Conservation (phyloP, 30 jellyfish, hydroid and myxozoan genomes). For the Rhopilema esculentum region DNA sequence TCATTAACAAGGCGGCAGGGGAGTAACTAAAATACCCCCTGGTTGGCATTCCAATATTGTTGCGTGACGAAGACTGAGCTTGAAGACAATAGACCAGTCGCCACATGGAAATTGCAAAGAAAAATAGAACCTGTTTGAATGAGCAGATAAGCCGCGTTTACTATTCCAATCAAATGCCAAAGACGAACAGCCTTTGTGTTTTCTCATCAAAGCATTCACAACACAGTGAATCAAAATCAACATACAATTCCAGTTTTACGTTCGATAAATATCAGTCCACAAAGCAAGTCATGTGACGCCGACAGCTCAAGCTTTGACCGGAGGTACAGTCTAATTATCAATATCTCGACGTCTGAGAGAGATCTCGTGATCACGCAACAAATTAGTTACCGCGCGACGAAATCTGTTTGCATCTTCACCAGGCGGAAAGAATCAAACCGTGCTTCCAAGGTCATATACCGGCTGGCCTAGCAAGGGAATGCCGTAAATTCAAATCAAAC, state of each 20-base stretch:
- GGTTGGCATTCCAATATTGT: constrained; percentile 1
- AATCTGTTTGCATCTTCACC: neutral
- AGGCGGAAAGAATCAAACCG: neutral
- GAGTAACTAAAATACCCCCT: constrained; percentile 25
- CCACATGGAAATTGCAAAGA: constrained; percentile 69
- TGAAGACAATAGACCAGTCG: constrained; percentile 71
- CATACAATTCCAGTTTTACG: constrained; percentile 59
- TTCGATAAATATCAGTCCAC: constrained; percentile 33
- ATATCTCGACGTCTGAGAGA: constrained; percentile 14
- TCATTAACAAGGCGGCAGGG: too few relatives aligned
- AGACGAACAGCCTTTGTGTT: constrained; percentile 17
- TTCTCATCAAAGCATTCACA: constrained; percentile 13
- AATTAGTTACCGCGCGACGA: neutral
- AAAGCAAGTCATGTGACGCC: constrained; percentile 44
- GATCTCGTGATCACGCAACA: constrained; percentile 33
- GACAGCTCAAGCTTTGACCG: neutral
- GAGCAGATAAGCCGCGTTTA: constrained; percentile 48
- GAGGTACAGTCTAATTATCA: constrained; percentile 4
- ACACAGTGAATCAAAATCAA: constrained; percentile 39
- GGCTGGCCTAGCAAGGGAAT: neutral
- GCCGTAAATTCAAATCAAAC: neutral
- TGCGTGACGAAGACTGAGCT: constrained; percentile 54
- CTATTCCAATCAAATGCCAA: constrained; percentile 55
- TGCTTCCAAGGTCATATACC: neutral
- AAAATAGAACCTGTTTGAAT: constrained; percentile 40